Percentiles rank a stretch among this genome's conserved stretches.
These are phyloP conservation scores for Megaleporinus macrocephalus DNA, from an alignment of 2,113 vertebrate species.

Conservation along the genomic window DNA sequence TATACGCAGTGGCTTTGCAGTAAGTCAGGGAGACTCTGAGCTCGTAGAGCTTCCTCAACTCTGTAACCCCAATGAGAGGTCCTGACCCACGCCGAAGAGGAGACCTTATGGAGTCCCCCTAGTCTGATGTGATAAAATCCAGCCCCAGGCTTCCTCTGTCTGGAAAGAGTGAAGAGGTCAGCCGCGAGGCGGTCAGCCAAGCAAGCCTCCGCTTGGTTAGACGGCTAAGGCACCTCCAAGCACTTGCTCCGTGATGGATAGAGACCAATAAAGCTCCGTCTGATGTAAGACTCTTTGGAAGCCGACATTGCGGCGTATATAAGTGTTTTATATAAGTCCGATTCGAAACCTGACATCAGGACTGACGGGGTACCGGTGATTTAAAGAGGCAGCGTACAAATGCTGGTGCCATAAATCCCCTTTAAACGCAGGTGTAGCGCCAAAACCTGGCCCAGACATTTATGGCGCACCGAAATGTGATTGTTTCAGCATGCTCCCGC, in stretches of 20 bases:
- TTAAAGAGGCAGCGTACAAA: slow-evolving; percentile 71
- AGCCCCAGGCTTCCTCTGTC: neutral
- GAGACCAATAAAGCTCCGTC: slow-evolving; percentile 64
- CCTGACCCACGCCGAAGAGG: neutral
- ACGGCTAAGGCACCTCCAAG: slow-evolving; percentile 58
- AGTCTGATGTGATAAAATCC: slow-evolving; percentile 10
- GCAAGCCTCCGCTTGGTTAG: slow-evolving; percentile 39
- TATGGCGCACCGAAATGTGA: slow-evolving; percentile 63
- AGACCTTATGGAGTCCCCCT: neutral
- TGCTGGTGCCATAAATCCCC: slow-evolving; percentile 70
- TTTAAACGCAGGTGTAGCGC: slow-evolving; percentile 62
- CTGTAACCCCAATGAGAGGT: neutral
- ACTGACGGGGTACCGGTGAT: slow-evolving; percentile 74
- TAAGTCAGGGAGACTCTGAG: too few species aligned
- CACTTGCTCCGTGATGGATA: slow-evolving; percentile 65
- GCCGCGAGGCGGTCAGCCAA: neutral
- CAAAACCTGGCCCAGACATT: slow-evolving; percentile 64
- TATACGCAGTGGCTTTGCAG: too few species aligned
- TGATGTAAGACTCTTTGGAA: slow-evolving; percentile 71
- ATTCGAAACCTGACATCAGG: slow-evolving; percentile 63
- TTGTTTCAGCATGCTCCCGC: slow-evolving; percentile 73
- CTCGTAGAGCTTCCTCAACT: neutral
- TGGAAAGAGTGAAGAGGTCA: neutral
- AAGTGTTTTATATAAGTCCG: slow-evolving; percentile 28
- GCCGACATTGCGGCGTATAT: slow-evolving; percentile 34